A percentile compares a stretch with the other conserved stretches of the same genome.
Conservation (phyloP, 2,797 vertebrate species). For the Tragopan temminckii region DNA sequence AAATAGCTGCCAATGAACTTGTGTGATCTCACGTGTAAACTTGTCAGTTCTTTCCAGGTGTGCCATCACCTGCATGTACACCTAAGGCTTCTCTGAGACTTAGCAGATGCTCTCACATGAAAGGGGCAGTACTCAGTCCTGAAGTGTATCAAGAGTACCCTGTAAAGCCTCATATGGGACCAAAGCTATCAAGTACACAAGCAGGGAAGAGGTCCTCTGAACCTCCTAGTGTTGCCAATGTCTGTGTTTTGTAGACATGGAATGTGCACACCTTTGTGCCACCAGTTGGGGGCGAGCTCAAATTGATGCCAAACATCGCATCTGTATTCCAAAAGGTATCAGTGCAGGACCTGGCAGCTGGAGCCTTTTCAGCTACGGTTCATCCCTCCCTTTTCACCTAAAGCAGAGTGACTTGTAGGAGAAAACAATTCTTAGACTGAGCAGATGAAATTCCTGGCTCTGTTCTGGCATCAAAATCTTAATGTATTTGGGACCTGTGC, state of each 20-base stretch:
- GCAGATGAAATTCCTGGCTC: background rate
- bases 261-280: background rate
- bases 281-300: background rate
- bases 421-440: background rate
- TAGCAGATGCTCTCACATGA: background rate
- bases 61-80: background rate
- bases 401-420: background rate
- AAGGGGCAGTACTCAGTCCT: constrained; percentile 59
- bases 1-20: background rate
- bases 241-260: background rate
- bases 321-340: background rate
- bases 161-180: background rate
- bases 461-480: background rate
- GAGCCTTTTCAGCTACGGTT: background rate
- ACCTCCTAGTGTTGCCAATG: background rate
- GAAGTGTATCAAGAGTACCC: constrained; percentile 5
- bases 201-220: background rate
- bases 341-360: background rate
- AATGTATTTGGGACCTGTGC: background rate
- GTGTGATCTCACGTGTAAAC: background rate
- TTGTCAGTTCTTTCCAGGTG: background rate
- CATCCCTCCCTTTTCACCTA: background rate
- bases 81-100: background rate
- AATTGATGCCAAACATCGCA: accelerated
- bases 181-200: background rate